These are phyloP conservation scores for Hypothenemus hampei DNA, from an alignment of 1,140 invertebrate species.

Conservation along the genomic window DNA sequence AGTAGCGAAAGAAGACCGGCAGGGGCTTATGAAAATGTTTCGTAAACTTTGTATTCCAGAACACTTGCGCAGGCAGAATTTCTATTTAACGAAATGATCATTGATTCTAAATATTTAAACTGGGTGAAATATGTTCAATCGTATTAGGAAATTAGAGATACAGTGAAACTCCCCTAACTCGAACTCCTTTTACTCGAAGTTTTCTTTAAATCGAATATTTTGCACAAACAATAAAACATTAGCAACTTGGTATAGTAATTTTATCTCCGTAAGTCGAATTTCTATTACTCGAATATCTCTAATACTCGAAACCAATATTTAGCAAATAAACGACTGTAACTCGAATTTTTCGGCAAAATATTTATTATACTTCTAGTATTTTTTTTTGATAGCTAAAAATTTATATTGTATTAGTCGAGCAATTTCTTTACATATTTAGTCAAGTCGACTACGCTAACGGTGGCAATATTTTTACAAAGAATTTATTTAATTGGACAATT, in stretches of 20 bases:
- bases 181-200: not conserved
- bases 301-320: not conserved
- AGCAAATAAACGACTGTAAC: not conserved
- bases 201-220: not conserved
- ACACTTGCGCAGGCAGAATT: too few species aligned
- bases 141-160: not conserved
- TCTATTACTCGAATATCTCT: not conserved
- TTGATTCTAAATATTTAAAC: too few species aligned
- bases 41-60: too few species aligned
- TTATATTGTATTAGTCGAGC: slow-evolving; percentile 1
- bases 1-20: too few species aligned
- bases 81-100: too few species aligned
- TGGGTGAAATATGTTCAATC: too few species aligned
- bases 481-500: too few species aligned
- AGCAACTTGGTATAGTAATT: not conserved
- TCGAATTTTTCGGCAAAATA: not conserved
- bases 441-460: too few species aligned
- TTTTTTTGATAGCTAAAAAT: not conserved
- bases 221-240: not conserved
- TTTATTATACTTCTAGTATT: not conserved
- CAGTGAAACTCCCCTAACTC: too few species aligned
- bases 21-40: too few species aligned
- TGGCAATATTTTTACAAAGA: too few species aligned
- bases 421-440: too few species aligned
- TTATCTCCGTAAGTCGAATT: not conserved